Conservation (phyloP, 2,888 invertebrate species). For the Diadegma fenestrale region DNA sequence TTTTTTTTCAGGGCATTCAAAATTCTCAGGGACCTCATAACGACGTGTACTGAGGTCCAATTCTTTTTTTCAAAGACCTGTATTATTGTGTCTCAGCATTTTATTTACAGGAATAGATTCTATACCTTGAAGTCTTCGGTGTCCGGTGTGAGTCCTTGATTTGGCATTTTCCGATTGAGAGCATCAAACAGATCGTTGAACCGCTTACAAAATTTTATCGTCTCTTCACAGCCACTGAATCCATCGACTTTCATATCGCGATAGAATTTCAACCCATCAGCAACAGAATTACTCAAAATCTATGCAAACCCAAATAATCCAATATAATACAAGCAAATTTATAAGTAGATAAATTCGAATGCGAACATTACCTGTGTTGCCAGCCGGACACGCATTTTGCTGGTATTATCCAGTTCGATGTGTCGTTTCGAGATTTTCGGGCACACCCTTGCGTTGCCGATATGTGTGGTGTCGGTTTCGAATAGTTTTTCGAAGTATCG, state of each 20-base stretch:
- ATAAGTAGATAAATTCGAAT: not conserved
- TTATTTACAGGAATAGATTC: not conserved
- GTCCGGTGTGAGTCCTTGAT: conserved; percentile 5
- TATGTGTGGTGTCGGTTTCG: not conserved
- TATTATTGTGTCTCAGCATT: not conserved
- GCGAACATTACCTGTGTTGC: conserved; percentile 6
- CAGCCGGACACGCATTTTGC: conserved; percentile 19
- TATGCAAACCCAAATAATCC: conserved; percentile 6
- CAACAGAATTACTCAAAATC: conserved; percentile 22
- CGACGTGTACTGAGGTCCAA: not conserved
- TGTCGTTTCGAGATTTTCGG: not conserved
- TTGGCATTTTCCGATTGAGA: conserved; percentile 14
- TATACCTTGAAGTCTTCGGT: conserved; percentile 8
- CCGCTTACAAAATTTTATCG: conserved; percentile 5
- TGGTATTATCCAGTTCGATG: not conserved
- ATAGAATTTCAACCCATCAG: conserved; percentile 3
- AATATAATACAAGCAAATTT: not conserved
- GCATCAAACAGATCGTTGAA: conserved; percentile 15
- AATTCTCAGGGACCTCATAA: no score
- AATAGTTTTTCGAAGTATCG: conserved; percentile 2
- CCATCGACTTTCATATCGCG: conserved; percentile 4
- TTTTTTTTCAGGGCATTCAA: no score
- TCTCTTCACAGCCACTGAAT: conserved; percentile 5
- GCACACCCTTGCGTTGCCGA: not conserved
- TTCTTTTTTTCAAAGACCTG: not conserved